Percentiles rank a stretch among this genome's conserved stretches.
phyloP scores from a whole-genome alignment of 2,113 vertebrate genomes.

The Petroica traversi region DNA sequence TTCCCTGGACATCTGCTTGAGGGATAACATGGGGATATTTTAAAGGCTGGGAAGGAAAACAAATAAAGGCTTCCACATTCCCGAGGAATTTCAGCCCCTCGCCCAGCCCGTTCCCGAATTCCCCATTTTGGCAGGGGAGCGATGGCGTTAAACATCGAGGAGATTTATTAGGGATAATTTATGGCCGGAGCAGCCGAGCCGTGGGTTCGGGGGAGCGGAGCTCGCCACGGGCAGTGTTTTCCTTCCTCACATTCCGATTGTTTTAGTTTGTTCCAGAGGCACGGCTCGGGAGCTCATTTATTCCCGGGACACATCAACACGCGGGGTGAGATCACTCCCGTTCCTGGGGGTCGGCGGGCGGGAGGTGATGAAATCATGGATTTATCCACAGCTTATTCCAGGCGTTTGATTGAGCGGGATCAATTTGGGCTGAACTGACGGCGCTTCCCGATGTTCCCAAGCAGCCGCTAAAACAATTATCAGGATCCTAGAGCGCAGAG shows the following conservation, averaged over 20 bases:
- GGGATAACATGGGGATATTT: slow-evolving; percentile 77
- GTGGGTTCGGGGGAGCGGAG: slow-evolving; percentile 49
- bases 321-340: slow-evolving; percentile 77
- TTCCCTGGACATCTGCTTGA: slow-evolving; percentile 92
- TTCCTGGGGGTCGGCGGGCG: slow-evolving; percentile 56
- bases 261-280: slow-evolving; percentile 85
- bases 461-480: slow-evolving; percentile 77
- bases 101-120: slow-evolving; percentile 55
- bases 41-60: slow-evolving; percentile 84
- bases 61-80: slow-evolving; percentile 80
- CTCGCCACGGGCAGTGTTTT: slow-evolving; percentile 79
- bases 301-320: slow-evolving; percentile 81
- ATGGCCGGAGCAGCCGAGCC: slow-evolving; percentile 68
- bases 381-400: slow-evolving; percentile 82
- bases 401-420: slow-evolving; percentile 74
- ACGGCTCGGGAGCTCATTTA: slow-evolving; percentile 88
- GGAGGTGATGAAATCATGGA: slow-evolving; percentile 85
- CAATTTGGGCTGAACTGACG: slow-evolving; percentile 31
- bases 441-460: slow-evolving; percentile 40
- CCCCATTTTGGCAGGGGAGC: slow-evolving; percentile 71
- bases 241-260: slow-evolving; percentile 81
- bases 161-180: slow-evolving; percentile 86
- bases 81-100: slow-evolving; percentile 71
- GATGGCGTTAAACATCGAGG: slow-evolving; percentile 71
- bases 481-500: slow-evolving; percentile 51